Evolutionary conservation across 1,140 invertebrate species (phyloP).

Genomic region (Trachymyrmex cornetzi): DNA sequence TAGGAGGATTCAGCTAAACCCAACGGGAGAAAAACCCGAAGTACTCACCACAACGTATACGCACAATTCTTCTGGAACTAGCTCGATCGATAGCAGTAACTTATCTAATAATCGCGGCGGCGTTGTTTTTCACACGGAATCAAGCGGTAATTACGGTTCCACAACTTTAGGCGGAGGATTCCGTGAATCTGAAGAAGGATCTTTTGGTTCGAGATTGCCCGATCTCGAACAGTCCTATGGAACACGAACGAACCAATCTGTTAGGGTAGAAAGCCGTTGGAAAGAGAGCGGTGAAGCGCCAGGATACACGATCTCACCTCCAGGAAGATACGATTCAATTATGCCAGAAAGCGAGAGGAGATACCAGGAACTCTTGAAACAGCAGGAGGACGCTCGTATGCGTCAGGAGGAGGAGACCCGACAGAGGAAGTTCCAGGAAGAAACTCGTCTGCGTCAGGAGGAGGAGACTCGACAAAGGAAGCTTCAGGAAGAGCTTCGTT

Average conservation of each 20-base stretch:
- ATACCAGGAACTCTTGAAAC: conserved; percentile 32
- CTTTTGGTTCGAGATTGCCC: conserved; percentile 16
- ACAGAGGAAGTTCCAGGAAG: conserved; percentile 22
- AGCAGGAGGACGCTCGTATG: conserved; percentile 45
- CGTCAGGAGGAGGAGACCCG: neutral
- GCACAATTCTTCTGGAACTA: conserved; percentile 71
- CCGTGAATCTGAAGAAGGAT: conserved; percentile 12
- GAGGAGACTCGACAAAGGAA: conserved; percentile 1
- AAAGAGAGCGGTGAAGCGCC: conserved; percentile 13
- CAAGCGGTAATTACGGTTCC: neutral
- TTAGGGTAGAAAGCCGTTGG: conserved; percentile 46
- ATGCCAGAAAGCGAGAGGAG: conserved; percentile 29
- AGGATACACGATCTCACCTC: conserved; percentile 19
- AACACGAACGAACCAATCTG: neutral
- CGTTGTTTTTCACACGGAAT: conserved; percentile 44
- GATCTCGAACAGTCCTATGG: conserved; percentile 6
- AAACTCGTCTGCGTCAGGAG: conserved; percentile 12
- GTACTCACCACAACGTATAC: conserved; percentile 75
- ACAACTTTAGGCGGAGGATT: conserved; percentile 53
- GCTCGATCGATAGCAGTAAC: conserved; percentile 7
- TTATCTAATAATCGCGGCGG: conserved; percentile 21
- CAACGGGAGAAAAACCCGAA: conserved; percentile 59
- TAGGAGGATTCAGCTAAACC: conserved; percentile 69
- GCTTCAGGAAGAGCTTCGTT: conserved; percentile 13
- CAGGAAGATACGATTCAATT: neutral